phyloP scores from a whole-genome alignment of 2,888 invertebrate genomes.

The Stenichneumon culpator region DNA sequence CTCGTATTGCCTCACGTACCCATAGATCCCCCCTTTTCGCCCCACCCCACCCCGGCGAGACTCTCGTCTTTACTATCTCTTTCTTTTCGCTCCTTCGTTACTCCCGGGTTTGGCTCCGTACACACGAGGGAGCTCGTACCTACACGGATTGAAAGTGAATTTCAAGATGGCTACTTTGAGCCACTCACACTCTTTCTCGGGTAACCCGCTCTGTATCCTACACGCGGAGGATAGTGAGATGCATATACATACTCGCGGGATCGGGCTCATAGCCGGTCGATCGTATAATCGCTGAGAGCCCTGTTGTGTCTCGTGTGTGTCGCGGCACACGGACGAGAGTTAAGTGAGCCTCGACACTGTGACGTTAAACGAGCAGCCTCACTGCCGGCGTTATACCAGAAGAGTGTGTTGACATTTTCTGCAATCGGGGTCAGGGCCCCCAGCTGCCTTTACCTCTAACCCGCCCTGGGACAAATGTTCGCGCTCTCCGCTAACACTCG shows the following conservation, averaged over 20 bases:
- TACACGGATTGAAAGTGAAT: conserved; percentile 79
- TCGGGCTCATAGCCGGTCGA: conserved; percentile 46
- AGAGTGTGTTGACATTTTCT: conserved; percentile 84
- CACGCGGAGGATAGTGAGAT: neutral
- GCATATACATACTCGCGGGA: neutral
- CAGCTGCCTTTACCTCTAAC: conserved; percentile 79
- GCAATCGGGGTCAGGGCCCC: conserved; percentile 84
- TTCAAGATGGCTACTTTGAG: conserved; percentile 78
- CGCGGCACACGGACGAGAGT: conserved; percentile 15
- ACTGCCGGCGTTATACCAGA: conserved; percentile 62
- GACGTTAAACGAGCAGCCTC: conserved; percentile 48
- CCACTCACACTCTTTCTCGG: conserved; percentile 36
- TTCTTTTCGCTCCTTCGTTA: conserved; percentile 50
- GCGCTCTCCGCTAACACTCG: conserved; percentile 44
- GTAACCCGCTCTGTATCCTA: neutral
- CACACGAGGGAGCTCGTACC: conserved; percentile 13
- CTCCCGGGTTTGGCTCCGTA: conserved; percentile 45
- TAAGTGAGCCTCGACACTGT: conserved; percentile 26
- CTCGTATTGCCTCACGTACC: conserved; percentile 79
- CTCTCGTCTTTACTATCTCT: conserved; percentile 34
- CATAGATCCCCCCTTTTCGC: conserved; percentile 51
- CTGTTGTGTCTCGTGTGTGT: neutral
- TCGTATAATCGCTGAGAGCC: conserved; percentile 42
- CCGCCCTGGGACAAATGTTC: conserved; percentile 77
- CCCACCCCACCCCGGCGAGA: conserved; percentile 22